Evolutionary conservation across 2,113 vertebrate genomes (phyloP).

Genomic region (Podarcis cretensis): DNA sequence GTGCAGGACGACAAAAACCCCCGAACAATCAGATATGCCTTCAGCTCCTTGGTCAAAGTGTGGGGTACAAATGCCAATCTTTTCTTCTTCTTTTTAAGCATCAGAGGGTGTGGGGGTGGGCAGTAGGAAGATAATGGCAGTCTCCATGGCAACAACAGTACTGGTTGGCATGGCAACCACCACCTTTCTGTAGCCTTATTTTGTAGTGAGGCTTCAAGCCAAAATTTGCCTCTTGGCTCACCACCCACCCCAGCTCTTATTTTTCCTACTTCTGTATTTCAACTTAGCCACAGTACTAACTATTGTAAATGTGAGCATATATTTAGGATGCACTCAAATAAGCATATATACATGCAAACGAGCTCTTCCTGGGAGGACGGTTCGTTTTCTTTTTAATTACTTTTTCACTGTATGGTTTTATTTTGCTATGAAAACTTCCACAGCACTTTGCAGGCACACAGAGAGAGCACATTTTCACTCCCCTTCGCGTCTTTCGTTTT

Average conservation of each 20-base stretch:
- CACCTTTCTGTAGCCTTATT: neutral
- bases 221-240: neutral
- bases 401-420: neutral
- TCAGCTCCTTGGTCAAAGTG: neutral
- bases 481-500: too few species aligned
- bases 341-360: neutral
- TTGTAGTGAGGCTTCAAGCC: neutral
- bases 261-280: neutral
- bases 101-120: neutral
- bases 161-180: neutral
- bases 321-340: neutral
- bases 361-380: neutral
- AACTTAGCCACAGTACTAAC: neutral
- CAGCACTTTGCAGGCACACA: too few species aligned
- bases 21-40: neutral
- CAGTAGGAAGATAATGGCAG: neutral
- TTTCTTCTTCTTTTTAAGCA: neutral
- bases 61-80: neutral
- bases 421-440: too few species aligned
- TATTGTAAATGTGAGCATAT: neutral
- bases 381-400: neutral
- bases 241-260: neutral
- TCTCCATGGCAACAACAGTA: neutral
- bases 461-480: too few species aligned
- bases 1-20: too few species aligned